A percentile compares a stretch with the other conserved stretches of the same genome.
phyloP scores from a whole-genome alignment of 23 tunicate species.

The Clavelina lepadiformis region DNA sequence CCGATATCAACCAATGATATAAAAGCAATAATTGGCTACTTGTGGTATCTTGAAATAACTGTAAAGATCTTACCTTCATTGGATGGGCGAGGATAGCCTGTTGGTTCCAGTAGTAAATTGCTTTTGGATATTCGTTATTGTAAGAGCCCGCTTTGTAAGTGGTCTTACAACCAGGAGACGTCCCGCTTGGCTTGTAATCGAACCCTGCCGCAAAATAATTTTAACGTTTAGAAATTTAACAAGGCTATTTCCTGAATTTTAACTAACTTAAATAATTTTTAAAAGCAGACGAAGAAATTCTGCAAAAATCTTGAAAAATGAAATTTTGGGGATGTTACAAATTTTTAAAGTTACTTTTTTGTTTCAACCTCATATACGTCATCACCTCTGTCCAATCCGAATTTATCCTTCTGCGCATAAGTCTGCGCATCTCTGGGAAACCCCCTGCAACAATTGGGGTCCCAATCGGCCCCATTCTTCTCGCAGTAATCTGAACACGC shows the following conservation, averaged over 20 bases:
- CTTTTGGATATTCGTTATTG: constrained; percentile 31
- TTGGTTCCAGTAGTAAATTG: constrained; percentile 83
- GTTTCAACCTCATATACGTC: too few species aligned
- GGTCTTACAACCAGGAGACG: constrained; percentile 17
- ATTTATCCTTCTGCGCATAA: constrained; percentile 36
- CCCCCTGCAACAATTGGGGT: constrained; percentile 68
- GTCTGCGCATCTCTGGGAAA: constrained; percentile 52
- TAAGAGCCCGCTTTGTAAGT: background rate
- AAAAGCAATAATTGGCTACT: background rate
- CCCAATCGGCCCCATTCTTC: constrained; percentile 77
- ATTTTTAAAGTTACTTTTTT: too few species aligned
- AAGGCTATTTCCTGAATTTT: too few species aligned
- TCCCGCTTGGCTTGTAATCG: constrained; percentile 17
- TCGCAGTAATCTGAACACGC: constrained; percentile 94
- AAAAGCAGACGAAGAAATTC: too few species aligned
- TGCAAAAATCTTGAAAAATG: too few species aligned
- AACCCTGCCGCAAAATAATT: constrained; percentile 14
- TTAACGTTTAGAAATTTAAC: too few species aligned
- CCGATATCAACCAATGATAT: background rate
- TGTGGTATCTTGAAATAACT: too few species aligned
- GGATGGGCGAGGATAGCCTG: constrained; percentile 95
- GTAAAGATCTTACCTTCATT: constrained; percentile 68
- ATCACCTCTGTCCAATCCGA: constrained; percentile 55
- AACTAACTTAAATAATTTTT: too few species aligned
- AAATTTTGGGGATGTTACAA: too few species aligned